Base-by-base conservation (phyloP, 64 coral and sea anemone genomes). In the Acropora yongei region DNA sequence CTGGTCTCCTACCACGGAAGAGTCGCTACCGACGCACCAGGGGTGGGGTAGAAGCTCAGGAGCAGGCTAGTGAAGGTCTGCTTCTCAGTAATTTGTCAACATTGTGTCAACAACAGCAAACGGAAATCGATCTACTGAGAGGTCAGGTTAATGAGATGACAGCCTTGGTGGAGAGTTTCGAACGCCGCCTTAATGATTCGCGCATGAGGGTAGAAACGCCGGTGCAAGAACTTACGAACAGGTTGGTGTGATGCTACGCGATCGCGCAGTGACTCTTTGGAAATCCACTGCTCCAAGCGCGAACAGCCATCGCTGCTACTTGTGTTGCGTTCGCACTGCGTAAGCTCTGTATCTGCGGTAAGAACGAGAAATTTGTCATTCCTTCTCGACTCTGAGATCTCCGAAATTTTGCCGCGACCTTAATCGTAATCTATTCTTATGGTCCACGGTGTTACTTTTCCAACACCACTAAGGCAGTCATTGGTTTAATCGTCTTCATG, bases 201-300 rank as follows among this genome's bases (percentile, higher is more conserved):
- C 63, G 82, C 9, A 69, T 84, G 42, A 71, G 82, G 65, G 57
- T 69, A 11, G 82, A 84, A 13, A 84, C 61, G 44, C 63, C 65
- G 8, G 6, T 84, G 19, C 82, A 84, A 84, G 82, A 84, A 11
- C 44, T 84, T 3, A 84, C 61, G 0, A 2, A 69, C 8, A 43
- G 82, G 82, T 84, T 20, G 41, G 49, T 80, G 9, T 0, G 60
- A 0, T 55, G 51, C 51, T 0, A 55, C 51, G 51, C 51, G 3
- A 0, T 5, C 10, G 10, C 10, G 10, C 10, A 10, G 51, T 55
- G 3, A 55, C 51, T 55, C 51, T 10, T 10, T 8, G 10, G 10
- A 55, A 55, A 55, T 55, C 51, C 51, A 55, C 0, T 55, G 51
- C 6, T 10, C 51, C 6, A 55, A 10, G 0, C 10, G n/a, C n/a